phyloP scores from a whole-genome alignment of 1,140 invertebrate species.

The Nomia melanderi region DNA sequence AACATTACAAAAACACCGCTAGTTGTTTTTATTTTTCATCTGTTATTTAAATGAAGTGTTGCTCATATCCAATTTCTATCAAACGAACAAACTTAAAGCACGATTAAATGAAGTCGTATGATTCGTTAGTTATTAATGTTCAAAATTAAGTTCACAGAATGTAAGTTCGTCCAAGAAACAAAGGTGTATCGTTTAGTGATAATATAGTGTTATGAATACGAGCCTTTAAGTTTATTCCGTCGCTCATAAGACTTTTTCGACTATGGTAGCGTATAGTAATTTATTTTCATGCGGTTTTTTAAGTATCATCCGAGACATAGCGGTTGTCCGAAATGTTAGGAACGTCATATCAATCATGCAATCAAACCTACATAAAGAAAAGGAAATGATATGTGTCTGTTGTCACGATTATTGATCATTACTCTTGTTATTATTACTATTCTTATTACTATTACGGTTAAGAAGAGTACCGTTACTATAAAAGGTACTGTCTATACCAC shows the following conservation, averaged over 20 bases:
- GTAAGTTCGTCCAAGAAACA: neutral
- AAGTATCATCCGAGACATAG: conserved; percentile 63
- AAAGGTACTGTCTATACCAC: conserved; percentile 28
- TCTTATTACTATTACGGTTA: conserved; percentile 38
- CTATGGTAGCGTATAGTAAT: conserved; percentile 76
- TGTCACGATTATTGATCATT: conserved; percentile 46
- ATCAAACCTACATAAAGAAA: conserved; percentile 67
- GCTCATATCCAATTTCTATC: no score
- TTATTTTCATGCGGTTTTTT: conserved; percentile 75
- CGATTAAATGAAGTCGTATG: neutral
- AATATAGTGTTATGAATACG: conserved; percentile 48
- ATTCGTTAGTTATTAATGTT: no score
- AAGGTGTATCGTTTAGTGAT: conserved; percentile 45
- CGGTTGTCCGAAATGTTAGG: conserved; percentile 64
- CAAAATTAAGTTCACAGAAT: neutral
- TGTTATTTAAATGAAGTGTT: neutral
- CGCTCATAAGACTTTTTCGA: conserved; percentile 72
- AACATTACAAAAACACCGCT: neutral
- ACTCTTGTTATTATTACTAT: conserved; percentile 40
- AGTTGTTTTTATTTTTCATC: neutral
- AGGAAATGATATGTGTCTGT: conserved; percentile 36
- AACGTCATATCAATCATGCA: conserved; percentile 78
- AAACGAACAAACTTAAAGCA: neutral
- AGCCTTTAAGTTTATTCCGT: conserved; percentile 70
- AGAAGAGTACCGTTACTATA: conserved; percentile 23